phyloP scores from a whole-genome alignment of 2,888 invertebrate genomes.

The Pseudolycoriella hygida region DNA sequence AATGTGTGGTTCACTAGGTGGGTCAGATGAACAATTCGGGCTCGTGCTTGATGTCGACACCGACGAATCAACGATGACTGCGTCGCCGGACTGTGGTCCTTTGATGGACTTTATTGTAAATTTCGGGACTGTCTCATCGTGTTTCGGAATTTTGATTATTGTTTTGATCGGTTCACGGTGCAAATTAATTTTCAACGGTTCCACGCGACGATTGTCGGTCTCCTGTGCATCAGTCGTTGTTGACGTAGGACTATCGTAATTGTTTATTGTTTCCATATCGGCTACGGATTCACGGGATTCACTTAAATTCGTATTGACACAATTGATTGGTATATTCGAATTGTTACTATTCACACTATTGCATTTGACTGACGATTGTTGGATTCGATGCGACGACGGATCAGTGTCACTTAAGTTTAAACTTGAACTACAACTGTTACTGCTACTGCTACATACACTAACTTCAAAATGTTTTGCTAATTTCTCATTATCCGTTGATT shows the following conservation, averaged over 20 bases:
- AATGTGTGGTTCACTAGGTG: constrained; percentile 12
- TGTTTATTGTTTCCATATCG: not conserved
- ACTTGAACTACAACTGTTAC: not conserved
- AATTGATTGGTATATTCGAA: no score
- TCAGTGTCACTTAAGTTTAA: not conserved
- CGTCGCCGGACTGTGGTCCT: constrained; percentile 16
- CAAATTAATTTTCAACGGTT: constrained; percentile 28
- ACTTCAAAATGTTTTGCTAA: no score
- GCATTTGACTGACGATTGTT: not conserved
- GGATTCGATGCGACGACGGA: not conserved
- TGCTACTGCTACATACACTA: not conserved
- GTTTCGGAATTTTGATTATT: constrained; percentile 9
- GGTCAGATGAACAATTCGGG: not conserved
- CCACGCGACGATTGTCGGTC: constrained; percentile 19
- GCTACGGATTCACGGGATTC: not conserved
- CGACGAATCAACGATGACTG: constrained; percentile 14
- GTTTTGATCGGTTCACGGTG: constrained; percentile 15
- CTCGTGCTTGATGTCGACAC: not conserved
- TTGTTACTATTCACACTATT: not conserved
- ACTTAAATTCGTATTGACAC: no score
- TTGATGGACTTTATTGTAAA: constrained; percentile 22
- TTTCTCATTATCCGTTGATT: no score
- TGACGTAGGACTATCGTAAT: not conserved
- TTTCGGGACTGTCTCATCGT: constrained; percentile 12
- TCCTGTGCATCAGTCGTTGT: not conserved